Evolutionary conservation across 2,888 invertebrate genomes (phyloP), one percentile per base, ranked within the genome.

Genomic region (Lasiommata megera): DNA sequence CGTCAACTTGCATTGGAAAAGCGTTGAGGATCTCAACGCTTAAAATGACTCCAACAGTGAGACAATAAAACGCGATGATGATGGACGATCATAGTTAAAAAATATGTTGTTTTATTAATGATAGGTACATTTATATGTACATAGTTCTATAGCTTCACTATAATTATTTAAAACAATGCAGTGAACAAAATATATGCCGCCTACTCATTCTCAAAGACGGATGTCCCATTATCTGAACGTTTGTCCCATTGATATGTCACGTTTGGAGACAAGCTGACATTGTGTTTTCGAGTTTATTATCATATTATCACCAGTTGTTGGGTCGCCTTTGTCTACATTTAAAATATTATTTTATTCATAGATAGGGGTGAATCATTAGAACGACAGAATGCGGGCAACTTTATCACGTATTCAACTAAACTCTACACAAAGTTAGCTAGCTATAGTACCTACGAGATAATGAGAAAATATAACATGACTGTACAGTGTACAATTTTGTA

Each of bases 231-330:
- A 84, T 82, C 82, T 76, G 66, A 68, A 56, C 63, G 72, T 70
- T 71, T 67, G 74, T 73, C 65, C 72, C 68, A 79, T 76, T 80
- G 83, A 84, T 81, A 84, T 77, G 81, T 76, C 84, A 83, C 80
- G 79, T 79, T 68, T 77, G 73, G 71, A 70, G 72, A 71, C 71
- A 74, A 67, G 72, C 62, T 71, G 71, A 80, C 76, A 77, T 75
- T 77, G 73, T 76, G 63, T 73, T 76, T 67, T 65, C 73, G 75
- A 71, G 66, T 70, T 66, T 71, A 76, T 73, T 80, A 77, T 77
- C 74, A 71, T 73, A 74, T 77, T 73, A 74, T 77, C 73, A 68
- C 68, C 63, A 67, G 71, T 61, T 66, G 62, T 65, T 66, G 57
- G 62, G 66, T 63, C 56, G 67, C 67, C 71, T 72, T 38, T 57